Conservation (phyloP, 2,113 vertebrate species). For the Prolemur simus region DNA sequence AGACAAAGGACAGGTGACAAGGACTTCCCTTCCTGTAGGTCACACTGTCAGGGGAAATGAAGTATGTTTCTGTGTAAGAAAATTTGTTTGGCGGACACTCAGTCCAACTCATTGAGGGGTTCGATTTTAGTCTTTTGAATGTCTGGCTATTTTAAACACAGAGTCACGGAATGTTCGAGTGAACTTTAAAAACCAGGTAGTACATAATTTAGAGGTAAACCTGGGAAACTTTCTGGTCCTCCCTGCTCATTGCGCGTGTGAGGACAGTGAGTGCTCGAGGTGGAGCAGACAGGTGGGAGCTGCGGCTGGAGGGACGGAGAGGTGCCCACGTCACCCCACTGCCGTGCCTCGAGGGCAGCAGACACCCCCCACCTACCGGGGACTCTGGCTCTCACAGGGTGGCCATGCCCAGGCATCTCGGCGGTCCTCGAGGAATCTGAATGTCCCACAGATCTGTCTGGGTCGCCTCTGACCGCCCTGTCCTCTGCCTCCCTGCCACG, state of each 20-base stretch:
- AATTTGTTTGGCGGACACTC: neutral
- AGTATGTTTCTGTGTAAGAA: neutral
- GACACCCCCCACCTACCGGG: fast-evolving
- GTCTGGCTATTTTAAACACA: constrained; percentile 40
- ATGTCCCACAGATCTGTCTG: neutral
- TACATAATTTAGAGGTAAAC: neutral
- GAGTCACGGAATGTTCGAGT: neutral
- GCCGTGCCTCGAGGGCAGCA: neutral
- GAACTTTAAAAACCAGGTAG: neutral
- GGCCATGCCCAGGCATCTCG: neutral
- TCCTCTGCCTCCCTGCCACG: neutral
- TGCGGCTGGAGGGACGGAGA: neutral
- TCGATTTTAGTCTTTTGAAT: constrained; percentile 33
- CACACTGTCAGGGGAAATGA: neutral
- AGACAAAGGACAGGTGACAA: constrained; percentile 59
- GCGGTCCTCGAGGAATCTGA: neutral
- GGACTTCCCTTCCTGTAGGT: constrained; percentile 56
- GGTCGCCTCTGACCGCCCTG: neutral
- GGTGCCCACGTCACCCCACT: fast-evolving
- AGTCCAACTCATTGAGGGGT: neutral
- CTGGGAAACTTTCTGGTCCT: neutral
- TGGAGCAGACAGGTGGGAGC: neutral
- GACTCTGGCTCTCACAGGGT: neutral
- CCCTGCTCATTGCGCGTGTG: neutral
- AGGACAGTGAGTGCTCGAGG: neutral